Conservation (phyloP, 2,113 vertebrate species). For the Phaethon lepturus region DNA sequence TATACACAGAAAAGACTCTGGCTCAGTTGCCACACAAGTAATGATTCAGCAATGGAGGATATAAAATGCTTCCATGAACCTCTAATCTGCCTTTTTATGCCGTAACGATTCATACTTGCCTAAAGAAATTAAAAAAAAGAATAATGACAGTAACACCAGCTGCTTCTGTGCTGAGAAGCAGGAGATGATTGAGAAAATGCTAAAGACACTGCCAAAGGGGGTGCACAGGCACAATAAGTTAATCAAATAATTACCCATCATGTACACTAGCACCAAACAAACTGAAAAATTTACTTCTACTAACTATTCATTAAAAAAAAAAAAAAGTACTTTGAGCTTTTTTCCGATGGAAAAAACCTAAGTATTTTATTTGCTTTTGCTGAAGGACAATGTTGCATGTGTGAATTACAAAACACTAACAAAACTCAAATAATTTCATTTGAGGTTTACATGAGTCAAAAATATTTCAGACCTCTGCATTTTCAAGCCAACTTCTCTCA, state of each 20-base stretch:
- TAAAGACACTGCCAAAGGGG: neutral
- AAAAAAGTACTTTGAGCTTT: neutral
- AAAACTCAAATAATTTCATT: neutral
- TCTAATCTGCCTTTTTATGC: neutral
- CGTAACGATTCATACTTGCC: neutral
- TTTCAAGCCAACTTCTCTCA: neutral
- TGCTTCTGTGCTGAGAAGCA: constrained; percentile 4
- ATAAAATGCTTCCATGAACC: neutral
- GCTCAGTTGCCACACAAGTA: neutral
- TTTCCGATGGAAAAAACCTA: neutral
- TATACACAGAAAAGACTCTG: neutral
- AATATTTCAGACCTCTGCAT: neutral
- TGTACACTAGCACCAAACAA: neutral
- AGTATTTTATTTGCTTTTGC: neutral
- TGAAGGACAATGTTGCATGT: neutral
- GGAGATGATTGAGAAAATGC: constrained; percentile 2
- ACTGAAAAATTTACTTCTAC: neutral
- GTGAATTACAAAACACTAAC: neutral
- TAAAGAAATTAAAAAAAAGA: neutral
- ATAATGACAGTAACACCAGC: neutral
- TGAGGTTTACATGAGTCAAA: neutral
- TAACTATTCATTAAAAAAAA: neutral
- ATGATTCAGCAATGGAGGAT: neutral
- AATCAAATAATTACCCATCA: constrained; percentile 39
- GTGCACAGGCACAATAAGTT: neutral